Evolutionary conservation across 2,888 invertebrate genomes (phyloP).

Genomic region (Magallana nippona): DNA sequence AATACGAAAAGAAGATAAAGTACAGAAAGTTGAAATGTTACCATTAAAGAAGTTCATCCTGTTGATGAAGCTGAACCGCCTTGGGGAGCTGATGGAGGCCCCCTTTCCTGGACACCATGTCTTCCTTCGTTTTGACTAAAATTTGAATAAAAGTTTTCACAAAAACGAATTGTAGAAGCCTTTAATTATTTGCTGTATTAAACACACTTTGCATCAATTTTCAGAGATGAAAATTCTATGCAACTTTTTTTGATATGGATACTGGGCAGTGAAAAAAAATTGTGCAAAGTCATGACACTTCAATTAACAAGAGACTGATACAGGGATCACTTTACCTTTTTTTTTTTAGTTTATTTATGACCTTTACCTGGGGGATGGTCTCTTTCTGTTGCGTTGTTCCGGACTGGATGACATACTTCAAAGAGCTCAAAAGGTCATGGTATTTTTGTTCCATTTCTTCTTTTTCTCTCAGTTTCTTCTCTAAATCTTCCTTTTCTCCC

Average conservation of each 20-base stretch:
- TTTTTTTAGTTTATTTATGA: background rate
- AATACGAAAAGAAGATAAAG: background rate
- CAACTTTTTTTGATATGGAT: too few relatives aligned
- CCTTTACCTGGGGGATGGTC: conserved; percentile 34
- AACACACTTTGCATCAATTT: too few relatives aligned
- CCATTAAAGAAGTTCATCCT: conserved; percentile 30
- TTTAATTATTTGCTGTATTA: too few relatives aligned
- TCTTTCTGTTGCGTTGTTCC: conserved; percentile 48
- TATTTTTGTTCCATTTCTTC: conserved; percentile 62
- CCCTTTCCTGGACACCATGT: conserved; percentile 74
- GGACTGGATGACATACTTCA: conserved; percentile 68
- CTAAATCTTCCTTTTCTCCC: conserved; percentile 68
- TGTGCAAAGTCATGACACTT: too few relatives aligned
- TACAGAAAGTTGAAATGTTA: background rate
- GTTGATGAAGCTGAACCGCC: conserved; percentile 37
- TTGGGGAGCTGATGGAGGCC: conserved; percentile 19
- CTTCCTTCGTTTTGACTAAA: conserved; percentile 66
- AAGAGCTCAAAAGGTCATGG: conserved; percentile 63
- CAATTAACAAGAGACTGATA: too few relatives aligned
- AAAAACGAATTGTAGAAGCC: too few relatives aligned
- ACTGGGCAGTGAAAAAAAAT: too few relatives aligned
- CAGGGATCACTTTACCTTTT: too few relatives aligned
- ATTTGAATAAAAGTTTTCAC: background rate
- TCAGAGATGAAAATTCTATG: too few relatives aligned
- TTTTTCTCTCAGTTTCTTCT: conserved; percentile 72